These are phyloP conservation scores for Porites lutea DNA, from an alignment of 64 coral and sea anemone species.

Conservation along the genomic window DNA sequence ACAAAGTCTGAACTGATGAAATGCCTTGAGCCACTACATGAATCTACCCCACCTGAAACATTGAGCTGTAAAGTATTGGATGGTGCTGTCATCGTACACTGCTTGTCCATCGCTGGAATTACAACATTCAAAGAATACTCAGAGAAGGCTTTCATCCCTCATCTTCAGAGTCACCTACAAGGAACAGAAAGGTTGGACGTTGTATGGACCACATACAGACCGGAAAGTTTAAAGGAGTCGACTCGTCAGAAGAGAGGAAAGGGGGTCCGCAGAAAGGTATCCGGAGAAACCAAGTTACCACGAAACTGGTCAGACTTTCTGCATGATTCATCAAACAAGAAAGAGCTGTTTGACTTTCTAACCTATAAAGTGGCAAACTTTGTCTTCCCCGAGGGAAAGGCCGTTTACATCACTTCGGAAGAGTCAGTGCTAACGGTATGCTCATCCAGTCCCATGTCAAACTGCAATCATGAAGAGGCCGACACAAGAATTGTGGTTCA, in stretches of 20 bases:
- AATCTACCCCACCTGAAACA: no score
- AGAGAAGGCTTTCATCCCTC: constrained; percentile 22
- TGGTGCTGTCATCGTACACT: constrained; percentile 42
- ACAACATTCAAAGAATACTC: constrained; percentile 30
- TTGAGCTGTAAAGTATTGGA: constrained; percentile 31
- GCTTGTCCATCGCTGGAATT: background rate
- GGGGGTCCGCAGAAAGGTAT: background rate
- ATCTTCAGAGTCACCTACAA: constrained; percentile 10
- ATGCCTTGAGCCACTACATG: background rate
- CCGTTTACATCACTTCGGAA: background rate
- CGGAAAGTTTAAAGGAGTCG: background rate
- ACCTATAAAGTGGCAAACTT: background rate
- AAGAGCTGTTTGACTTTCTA: constrained; percentile 38
- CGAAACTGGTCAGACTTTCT: constrained; percentile 17
- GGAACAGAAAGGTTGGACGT: background rate
- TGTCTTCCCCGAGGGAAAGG: background rate
- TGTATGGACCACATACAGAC: background rate
- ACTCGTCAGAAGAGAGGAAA: background rate
- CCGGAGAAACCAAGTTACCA: background rate
- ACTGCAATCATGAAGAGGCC: constrained; percentile 3
- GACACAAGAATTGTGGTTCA: constrained; percentile 18
- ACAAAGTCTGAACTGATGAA: constrained; percentile 49
- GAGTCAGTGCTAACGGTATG: no score
- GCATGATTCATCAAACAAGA: constrained; percentile 23
- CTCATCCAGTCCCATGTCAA: background rate